A percentile compares a stretch with the other conserved stretches of the same genome.
These are phyloP conservation scores for Xenopus tropicalis DNA, from an alignment of 2,113 vertebrate genomes.

Conservation along the genomic window DNA sequence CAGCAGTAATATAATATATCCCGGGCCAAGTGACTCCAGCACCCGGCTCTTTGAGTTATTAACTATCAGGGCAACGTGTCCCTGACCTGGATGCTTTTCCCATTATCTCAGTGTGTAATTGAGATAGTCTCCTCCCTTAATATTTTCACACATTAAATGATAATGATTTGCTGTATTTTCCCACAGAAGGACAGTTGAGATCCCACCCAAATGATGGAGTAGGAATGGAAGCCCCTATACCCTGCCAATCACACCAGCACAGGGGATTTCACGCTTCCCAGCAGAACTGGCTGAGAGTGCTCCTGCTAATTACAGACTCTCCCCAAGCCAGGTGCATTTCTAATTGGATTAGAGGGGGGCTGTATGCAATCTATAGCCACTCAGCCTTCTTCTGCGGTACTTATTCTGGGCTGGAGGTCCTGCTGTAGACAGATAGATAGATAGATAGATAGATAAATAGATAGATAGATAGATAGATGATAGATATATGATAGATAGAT, in stretches of 20 bases:
- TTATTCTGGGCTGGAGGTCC: no score
- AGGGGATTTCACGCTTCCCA: conserved; percentile 60
- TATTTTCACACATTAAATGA: conserved; percentile 21
- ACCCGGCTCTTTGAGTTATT: no score
- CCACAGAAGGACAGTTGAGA: conserved; percentile 46
- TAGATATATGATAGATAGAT: conserved; percentile 12
- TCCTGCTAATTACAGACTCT: conserved; percentile 59
- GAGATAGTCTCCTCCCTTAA: background rate
- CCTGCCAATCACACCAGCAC: conserved; percentile 48
- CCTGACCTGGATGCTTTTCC: background rate
- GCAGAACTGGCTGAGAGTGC: conserved; percentile 56
- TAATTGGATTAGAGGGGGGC: conserved; percentile 55
- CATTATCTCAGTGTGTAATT: conserved; percentile 12
- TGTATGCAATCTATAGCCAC: background rate
- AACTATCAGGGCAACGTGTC: background rate
- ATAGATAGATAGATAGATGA: background rate
- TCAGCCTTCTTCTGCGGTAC: no score
- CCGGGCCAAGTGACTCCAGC: no score
- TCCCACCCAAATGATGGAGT: conserved; percentile 49
- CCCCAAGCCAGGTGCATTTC: conserved; percentile 59
- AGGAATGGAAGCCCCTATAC: conserved; percentile 49
- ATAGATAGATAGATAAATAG: conserved; percentile 3
- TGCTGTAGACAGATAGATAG: background rate
- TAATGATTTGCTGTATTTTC: conserved; percentile 25
- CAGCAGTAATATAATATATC: no score